Conservation (phyloP, 2,113 vertebrate species). For the Menidia beryllina region DNA sequence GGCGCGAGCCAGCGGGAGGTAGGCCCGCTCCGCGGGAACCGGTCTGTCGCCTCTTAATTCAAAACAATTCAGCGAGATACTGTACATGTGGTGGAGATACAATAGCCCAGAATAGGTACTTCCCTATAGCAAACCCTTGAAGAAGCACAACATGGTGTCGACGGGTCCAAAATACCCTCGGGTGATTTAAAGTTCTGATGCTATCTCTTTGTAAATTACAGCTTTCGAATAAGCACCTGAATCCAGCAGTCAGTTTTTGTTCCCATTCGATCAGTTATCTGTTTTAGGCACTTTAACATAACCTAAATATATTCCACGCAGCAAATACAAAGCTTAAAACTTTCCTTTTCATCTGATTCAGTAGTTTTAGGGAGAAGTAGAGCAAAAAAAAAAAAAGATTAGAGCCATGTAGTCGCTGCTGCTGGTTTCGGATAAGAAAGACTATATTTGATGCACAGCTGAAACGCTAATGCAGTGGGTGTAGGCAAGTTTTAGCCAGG, state of each 20-base stretch:
- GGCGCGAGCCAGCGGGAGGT: conserved; percentile 34
- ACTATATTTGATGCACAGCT: not conserved
- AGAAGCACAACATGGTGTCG: no score
- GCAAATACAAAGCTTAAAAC: conserved; percentile 5
- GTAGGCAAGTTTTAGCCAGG: no score
- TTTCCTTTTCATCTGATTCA: not conserved
- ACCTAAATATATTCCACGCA: not conserved
- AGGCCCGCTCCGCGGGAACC: conserved; percentile 50
- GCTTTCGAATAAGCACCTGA: conserved; percentile 20
- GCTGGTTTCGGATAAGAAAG: not conserved
- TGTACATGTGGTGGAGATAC: not conserved
- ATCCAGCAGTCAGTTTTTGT: conserved; percentile 15
- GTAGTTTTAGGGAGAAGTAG: not conserved
- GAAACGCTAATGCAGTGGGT: not conserved
- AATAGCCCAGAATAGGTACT: not conserved
- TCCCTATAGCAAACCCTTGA: conserved; percentile 8
- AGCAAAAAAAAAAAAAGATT: conserved; percentile 3
- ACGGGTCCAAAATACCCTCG: no score
- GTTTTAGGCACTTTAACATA: conserved; percentile 28
- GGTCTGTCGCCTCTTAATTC: conserved; percentile 67
- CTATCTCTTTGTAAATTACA: no score
- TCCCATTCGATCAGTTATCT: conserved; percentile 40
- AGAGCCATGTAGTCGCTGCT: not conserved
- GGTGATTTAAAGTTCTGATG: no score
- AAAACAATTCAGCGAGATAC: conserved; percentile 41